Percentiles rank a stretch among this genome's conserved stretches.
Evolutionary conservation across 2,113 vertebrate genomes (phyloP).

Genomic region (Ia io): DNA sequence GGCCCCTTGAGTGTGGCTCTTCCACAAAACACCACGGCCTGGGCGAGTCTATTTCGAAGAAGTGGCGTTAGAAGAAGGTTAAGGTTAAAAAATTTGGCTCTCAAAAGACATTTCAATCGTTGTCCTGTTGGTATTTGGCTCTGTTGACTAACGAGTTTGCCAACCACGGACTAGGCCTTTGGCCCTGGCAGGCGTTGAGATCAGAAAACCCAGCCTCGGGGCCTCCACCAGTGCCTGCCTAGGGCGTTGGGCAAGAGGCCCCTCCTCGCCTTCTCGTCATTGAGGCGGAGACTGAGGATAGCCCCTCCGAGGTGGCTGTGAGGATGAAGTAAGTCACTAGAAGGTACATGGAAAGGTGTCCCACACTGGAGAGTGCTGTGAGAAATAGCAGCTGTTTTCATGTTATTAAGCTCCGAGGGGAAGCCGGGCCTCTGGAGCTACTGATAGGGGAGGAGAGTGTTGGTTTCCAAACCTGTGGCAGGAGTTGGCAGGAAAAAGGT

Average conservation of each 20-base stretch:
- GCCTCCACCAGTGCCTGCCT: no score
- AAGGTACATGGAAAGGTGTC: not conserved
- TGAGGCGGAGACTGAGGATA: not conserved
- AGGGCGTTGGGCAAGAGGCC: not conserved
- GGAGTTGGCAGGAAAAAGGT: not conserved
- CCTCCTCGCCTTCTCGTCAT: not conserved
- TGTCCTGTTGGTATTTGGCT: no score
- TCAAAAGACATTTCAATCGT: no score
- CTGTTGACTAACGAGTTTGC: no score
- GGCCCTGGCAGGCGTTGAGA: not conserved
- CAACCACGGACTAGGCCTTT: no score
- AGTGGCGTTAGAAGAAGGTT: no score
- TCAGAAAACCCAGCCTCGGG: not conserved
- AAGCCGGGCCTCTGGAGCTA: not conserved
- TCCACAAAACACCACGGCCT: no score
- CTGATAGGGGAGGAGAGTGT: not conserved
- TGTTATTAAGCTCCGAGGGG: not conserved
- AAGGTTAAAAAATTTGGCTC: no score
- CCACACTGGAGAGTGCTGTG: not conserved
- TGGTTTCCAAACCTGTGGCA: not conserved
- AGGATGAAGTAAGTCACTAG: not conserved
- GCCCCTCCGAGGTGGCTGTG: accelerated
- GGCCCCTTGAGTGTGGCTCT: no score
- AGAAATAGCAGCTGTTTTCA: not conserved
- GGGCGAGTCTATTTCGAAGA: no score